These are phyloP conservation scores for Zenarchopterus dispar DNA, from an alignment of 2,797 vertebrate species.

Conservation along the genomic window DNA sequence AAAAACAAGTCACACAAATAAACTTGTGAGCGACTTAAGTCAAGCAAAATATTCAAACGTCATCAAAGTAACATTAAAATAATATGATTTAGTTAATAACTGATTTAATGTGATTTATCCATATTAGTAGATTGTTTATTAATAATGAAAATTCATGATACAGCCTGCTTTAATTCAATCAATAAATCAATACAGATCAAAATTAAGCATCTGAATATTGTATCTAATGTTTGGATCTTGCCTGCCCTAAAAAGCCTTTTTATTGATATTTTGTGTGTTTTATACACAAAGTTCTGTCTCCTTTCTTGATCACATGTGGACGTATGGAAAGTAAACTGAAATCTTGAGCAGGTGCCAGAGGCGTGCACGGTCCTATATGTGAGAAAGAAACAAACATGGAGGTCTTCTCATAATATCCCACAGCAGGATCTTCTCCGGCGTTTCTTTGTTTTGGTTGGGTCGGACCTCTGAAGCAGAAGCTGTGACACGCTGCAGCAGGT, in stretches of 20 bases:
- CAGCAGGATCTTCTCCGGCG: not conserved
- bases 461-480: not conserved
- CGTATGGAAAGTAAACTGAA: not conserved
- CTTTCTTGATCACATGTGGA: not conserved
- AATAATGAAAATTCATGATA: too few relatives aligned
- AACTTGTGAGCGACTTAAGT: too few relatives aligned
- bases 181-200: too few relatives aligned
- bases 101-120: too few relatives aligned
- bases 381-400: constrained; percentile 15
- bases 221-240: not conserved
- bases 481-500: constrained; percentile 8
- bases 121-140: too few relatives aligned
- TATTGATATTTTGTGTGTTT: not conserved
- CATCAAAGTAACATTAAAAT: too few relatives aligned
- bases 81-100: too few relatives aligned
- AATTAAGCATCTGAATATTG: too few relatives aligned
- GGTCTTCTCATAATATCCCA: constrained; percentile 28
- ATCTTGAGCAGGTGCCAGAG: constrained; percentile 11
- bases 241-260: not conserved
- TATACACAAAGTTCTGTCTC: not conserved
- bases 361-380: not conserved
- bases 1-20: too few relatives aligned
- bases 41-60: too few relatives aligned
- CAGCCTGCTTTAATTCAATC: too few relatives aligned
- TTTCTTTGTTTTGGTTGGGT: not conserved